phyloP scores from a whole-genome alignment of 2,888 invertebrate species.

The Biston betularia region DNA sequence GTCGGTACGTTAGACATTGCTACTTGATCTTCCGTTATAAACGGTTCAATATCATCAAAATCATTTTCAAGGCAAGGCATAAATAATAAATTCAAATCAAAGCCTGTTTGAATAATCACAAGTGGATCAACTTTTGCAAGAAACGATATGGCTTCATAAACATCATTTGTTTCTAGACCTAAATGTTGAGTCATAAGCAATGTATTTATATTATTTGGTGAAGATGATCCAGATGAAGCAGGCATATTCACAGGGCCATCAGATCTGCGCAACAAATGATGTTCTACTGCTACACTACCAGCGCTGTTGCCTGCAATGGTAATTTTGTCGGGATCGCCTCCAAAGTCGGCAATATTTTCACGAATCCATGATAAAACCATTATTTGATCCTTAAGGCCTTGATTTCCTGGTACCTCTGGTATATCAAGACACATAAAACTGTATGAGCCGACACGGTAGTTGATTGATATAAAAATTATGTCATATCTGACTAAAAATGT shows the following conservation, averaged over 20 bases:
- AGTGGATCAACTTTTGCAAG: constrained; percentile 48
- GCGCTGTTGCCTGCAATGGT: constrained; percentile 66
- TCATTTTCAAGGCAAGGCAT: constrained; percentile 54
- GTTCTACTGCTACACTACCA: constrained; percentile 60
- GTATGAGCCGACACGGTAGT: constrained; percentile 66
- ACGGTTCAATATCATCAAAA: constrained; percentile 52
- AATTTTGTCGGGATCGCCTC: constrained; percentile 61
- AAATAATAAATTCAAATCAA: constrained; percentile 39
- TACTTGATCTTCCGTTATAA: constrained; percentile 49
- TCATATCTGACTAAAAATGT: constrained; percentile 59
- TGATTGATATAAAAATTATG: constrained; percentile 57
- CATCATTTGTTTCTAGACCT: constrained; percentile 48
- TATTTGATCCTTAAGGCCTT: constrained; percentile 67
- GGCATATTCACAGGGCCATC: constrained; percentile 43
- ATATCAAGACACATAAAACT: constrained; percentile 69
- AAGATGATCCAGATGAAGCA: constrained; percentile 56
- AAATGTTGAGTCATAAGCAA: constrained; percentile 51
- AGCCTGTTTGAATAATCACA: constrained; percentile 48
- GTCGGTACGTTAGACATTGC: constrained; percentile 42
- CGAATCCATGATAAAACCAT: constrained; percentile 62
- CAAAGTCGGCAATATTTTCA: constrained; percentile 64
- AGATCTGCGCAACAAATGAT: constrained; percentile 51
- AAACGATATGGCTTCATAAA: constrained; percentile 52
- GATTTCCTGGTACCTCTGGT: constrained; percentile 67
- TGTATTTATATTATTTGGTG: constrained; percentile 48